Evolutionary conservation across 2,888 invertebrate genomes (phyloP).

Genomic region (Campopleginae sp.): DNA sequence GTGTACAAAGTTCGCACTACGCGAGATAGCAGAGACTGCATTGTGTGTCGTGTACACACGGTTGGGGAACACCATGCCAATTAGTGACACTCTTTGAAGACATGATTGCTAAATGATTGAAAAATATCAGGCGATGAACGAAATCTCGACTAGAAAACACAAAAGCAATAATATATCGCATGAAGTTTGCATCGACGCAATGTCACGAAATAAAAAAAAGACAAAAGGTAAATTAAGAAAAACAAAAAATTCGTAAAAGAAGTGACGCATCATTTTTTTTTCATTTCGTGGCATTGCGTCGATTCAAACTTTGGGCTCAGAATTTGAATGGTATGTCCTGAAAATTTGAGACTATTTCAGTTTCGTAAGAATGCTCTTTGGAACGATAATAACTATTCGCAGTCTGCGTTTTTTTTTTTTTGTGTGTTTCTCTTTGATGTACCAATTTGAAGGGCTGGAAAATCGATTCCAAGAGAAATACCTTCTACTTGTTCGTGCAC

Average conservation of each 20-base stretch:
- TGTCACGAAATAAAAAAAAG: too few species aligned
- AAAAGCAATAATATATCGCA: background rate
- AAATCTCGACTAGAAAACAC: background rate
- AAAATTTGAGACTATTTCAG: background rate
- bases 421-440: background rate
- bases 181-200: too few species aligned
- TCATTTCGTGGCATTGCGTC: too few species aligned
- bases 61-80: background rate
- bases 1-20: background rate
- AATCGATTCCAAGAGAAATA: slow-evolving; percentile 34
- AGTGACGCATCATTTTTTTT: too few species aligned
- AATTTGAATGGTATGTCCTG: background rate
- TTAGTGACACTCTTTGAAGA: background rate
- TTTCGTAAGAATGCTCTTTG: background rate
- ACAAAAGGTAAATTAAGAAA: too few species aligned
- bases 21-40: slow-evolving; percentile 9
- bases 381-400: background rate
- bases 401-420: background rate
- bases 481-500: slow-evolving; percentile 10
- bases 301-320: too few species aligned
- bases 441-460: slow-evolving; percentile 12
- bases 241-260: too few species aligned
- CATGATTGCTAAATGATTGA: background rate
- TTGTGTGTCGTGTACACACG: background rate
- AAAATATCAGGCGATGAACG: background rate